Conservation (phyloP, 2,113 vertebrate species). For the Opisthocomus hoazin region DNA sequence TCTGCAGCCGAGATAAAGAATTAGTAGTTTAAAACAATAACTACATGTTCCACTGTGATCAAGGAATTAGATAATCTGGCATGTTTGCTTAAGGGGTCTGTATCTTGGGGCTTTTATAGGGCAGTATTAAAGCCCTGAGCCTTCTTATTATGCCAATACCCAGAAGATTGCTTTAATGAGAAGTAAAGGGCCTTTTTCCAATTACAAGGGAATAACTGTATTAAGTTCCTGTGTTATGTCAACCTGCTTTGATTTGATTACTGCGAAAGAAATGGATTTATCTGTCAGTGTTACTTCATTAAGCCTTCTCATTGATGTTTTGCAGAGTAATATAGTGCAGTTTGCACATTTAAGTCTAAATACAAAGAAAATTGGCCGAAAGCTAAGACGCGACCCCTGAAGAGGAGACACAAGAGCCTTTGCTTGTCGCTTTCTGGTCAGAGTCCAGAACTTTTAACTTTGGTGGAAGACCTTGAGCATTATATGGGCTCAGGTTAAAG, state of each 20-base stretch:
- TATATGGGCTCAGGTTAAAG: background rate
- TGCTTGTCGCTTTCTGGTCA: background rate
- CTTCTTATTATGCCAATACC: conserved; percentile 72
- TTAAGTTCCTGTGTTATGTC: conserved; percentile 93
- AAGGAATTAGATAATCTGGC: conserved; percentile 66
- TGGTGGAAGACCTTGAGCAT: background rate
- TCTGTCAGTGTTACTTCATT: conserved; percentile 97
- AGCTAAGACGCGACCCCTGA: conserved; percentile 47
- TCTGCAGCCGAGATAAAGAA: conserved; percentile 37
- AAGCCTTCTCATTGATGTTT: conserved; percentile 83
- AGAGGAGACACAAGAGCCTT: conserved; percentile 18
- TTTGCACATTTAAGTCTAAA: conserved; percentile 74
- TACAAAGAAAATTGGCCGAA: conserved; percentile 61
- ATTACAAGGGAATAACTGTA: conserved; percentile 82
- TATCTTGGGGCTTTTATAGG: conserved; percentile 74
- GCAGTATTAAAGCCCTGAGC: conserved; percentile 69
- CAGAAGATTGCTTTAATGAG: conserved; percentile 78
- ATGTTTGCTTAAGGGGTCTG: conserved; percentile 71
- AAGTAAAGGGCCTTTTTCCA: conserved; percentile 80
- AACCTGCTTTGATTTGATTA: conserved; percentile 93
- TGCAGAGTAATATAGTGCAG: conserved; percentile 70
- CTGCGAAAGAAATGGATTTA: conserved; percentile 88
- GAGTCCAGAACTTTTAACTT: background rate
- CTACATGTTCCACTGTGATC: conserved; percentile 50
- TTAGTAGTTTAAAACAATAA: conserved; percentile 49